Conservation (phyloP, 53 echinoderm and acorn worm genomes). For the Zoroaster sp. region DNA sequence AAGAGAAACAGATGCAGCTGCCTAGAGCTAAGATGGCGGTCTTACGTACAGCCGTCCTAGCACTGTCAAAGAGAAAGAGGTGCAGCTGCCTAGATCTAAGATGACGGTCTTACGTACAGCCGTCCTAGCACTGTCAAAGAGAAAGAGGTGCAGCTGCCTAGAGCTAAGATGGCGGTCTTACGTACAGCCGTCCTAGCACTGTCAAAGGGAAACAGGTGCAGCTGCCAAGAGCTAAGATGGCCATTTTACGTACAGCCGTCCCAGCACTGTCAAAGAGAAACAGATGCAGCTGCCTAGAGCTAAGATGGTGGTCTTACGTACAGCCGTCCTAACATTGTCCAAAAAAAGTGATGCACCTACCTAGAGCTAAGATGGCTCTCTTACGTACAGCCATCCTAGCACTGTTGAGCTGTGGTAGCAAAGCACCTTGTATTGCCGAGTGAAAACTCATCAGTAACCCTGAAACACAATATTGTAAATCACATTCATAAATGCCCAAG, state of each 20-base stretch:
- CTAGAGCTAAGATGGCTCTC: conserved; percentile 90
- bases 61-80: conserved; percentile 71
- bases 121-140: neutral
- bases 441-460: conserved; percentile 91
- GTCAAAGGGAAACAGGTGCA: conserved; percentile 61
- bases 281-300: no score
- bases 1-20: neutral
- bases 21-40: conserved; percentile 74
- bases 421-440: conserved; percentile 84
- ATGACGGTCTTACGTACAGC: no score
- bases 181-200: conserved; percentile 78
- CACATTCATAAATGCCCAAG: no score
- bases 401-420: conserved; percentile 94
- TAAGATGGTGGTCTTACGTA: no score
- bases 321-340: neutral
- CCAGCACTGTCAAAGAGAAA: conserved; percentile 88
- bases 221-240: conserved; percentile 91
- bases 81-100: no score
- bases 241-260: conserved; percentile 93
- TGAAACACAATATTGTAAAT: no score
- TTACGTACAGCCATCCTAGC: conserved; percentile 96
- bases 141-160: conserved; percentile 39
- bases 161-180: conserved; percentile 74
- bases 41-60: conserved; percentile 79
- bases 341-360: conserved; percentile 48